Conservation (phyloP, 2,113 vertebrate species). For the Panthera tigris region DNA sequence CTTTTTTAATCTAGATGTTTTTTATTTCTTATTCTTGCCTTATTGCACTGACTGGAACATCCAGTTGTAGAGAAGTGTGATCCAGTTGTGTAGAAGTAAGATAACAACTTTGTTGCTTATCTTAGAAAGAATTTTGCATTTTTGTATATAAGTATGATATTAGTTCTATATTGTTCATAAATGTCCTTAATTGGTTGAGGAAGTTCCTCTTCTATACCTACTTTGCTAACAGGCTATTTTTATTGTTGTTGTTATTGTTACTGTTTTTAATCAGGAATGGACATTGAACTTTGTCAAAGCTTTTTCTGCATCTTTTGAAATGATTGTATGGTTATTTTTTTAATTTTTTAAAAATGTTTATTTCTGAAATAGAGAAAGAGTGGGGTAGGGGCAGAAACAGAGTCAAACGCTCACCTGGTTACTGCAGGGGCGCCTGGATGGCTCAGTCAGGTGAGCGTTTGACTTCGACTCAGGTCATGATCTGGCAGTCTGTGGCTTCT, state of each 20-base stretch:
- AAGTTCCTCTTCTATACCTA: background rate
- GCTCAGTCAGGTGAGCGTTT: too few relatives aligned
- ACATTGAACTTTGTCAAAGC: background rate
- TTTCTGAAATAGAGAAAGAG: too few relatives aligned
- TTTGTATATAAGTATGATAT: background rate
- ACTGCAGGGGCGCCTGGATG: too few relatives aligned
- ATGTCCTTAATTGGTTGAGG: background rate
- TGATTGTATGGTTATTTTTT: background rate
- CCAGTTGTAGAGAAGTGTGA: background rate
- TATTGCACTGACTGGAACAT: background rate
- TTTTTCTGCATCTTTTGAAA: background rate
- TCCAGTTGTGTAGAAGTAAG: background rate
- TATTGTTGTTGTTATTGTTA: background rate
- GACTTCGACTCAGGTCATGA: too few relatives aligned
- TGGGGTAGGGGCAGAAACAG: too few relatives aligned
- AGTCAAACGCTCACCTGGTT: too few relatives aligned
- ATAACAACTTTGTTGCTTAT: background rate
- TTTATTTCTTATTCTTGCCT: background rate
- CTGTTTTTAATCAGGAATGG: background rate
- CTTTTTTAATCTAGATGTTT: background rate
- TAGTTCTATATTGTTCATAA: background rate
- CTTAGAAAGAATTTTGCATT: background rate
- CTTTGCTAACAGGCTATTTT: background rate
- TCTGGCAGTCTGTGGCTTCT: too few relatives aligned
- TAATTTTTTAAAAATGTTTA: too few relatives aligned